Percentiles rank a stretch among this genome's conserved stretches.
These are phyloP conservation scores for Crocuta crocuta DNA, from an alignment of 2,113 vertebrate genomes.

Conservation along the genomic window DNA sequence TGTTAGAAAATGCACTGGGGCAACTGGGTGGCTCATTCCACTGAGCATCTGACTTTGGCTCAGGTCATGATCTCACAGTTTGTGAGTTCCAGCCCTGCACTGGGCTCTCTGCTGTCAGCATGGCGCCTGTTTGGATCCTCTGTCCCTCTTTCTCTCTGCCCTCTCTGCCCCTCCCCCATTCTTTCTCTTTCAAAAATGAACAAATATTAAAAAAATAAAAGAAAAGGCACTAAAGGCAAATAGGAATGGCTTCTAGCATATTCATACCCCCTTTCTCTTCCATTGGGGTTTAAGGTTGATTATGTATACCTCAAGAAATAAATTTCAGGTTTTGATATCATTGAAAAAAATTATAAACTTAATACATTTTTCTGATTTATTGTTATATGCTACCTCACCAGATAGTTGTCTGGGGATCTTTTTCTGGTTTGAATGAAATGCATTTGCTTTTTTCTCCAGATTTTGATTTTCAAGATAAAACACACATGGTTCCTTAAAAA, in stretches of 20 bases:
- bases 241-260: neutral
- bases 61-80: too few species aligned
- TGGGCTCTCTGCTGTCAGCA: too few species aligned
- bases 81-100: too few species aligned
- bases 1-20: neutral
- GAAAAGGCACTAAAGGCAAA: neutral
- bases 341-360: neutral
- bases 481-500: neutral
- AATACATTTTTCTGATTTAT: neutral
- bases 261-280: neutral
- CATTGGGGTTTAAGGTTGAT: neutral
- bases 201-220: neutral
- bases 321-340: neutral
- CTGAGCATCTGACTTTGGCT: too few species aligned
- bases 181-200: too few species aligned
- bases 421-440: slow-evolving; percentile 21
- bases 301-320: neutral
- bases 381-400: neutral
- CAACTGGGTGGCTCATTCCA: too few species aligned
- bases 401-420: neutral
- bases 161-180: too few species aligned
- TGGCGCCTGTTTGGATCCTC: too few species aligned
- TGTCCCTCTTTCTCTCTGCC: too few species aligned
- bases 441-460: neutral
- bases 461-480: neutral